Base-by-base conservation (phyloP, 2,888 invertebrate genomes). In the Cecidostiba fungosa region DNA sequence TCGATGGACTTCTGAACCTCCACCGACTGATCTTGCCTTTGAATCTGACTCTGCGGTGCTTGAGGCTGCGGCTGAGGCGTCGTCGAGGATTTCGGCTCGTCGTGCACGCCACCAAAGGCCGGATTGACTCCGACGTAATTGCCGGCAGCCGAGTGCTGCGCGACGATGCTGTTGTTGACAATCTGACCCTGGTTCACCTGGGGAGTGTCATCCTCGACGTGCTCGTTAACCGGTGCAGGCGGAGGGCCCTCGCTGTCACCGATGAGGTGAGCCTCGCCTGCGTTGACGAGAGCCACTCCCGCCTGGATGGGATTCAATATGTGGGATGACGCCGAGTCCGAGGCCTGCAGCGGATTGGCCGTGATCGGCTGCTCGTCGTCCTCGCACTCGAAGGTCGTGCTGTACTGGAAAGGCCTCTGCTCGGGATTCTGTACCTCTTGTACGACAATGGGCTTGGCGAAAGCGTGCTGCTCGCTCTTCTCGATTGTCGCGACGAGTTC, bases 1-100 rank as follows among this genome's bases (percentile, higher is more conserved):
- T 93, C 93, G 29, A 93, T 87, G 10, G 92, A 92, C 87, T 92
- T 93, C 85, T 93, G 92, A 82, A 93, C 91, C 87, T 93, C 93
- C 76, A 93, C 88, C 12, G 83, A 79, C 70, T 87, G 86, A 86
- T 89, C 88, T 54, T 81, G 14, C 26, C 32, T 32, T 36, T 54
- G 54, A 36, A 6, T 10, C n/a, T 43, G 32, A 1, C 19, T 62
- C 29, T 29, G 62, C 0, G 14, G 70, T 43, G 6, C 14, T 29
- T 77, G 43, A 14, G 85, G 78, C 80, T 69, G 74, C 62, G 86
- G 10, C 83, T 86, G 26, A 87, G 85, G 6, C 87, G 69, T 36
- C 19, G 43, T 23, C 23, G 72, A 39, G 26, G 12, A 1, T 72
- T 85, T 39, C 76, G 77, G 4, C 0, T 73, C 47, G 6, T 87